A percentile compares a stretch with the other conserved stretches of the same genome.
Conservation (phyloP, 2,797 vertebrate genomes). For the Pelodytes ibericus region DNA sequence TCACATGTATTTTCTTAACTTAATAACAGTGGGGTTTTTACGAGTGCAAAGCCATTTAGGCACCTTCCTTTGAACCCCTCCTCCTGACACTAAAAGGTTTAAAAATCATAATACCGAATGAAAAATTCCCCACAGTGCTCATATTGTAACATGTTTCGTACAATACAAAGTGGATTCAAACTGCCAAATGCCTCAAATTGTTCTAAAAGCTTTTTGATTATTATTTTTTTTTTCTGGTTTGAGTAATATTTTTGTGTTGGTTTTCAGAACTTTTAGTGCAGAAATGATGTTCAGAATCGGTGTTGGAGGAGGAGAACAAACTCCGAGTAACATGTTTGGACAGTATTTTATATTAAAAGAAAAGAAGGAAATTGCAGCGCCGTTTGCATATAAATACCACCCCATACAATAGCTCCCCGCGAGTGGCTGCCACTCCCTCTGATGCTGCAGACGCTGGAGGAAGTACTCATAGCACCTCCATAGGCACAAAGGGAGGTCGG, state of each 20-base stretch:
- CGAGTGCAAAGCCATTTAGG: too few species aligned
- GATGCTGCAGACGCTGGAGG: too few species aligned
- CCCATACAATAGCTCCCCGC: too few species aligned
- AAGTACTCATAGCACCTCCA: too few species aligned
- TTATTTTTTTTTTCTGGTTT: slow-evolving; percentile 34
- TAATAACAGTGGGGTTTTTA: too few species aligned
- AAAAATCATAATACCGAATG: slow-evolving; percentile 9
- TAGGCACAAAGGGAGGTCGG: too few species aligned
- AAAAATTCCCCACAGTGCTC: slow-evolving; percentile 62
- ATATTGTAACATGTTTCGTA: slow-evolving; percentile 52
- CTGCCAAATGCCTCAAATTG: slow-evolving; percentile 43
- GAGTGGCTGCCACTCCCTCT: too few species aligned
- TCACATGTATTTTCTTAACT: too few species aligned
- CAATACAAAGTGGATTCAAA: slow-evolving; percentile 58
- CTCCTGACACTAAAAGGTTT: neutral
- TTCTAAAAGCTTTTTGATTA: slow-evolving; percentile 53
- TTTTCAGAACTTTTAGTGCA: neutral
- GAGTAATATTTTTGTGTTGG: neutral
- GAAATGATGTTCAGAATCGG: slow-evolving; percentile 10
- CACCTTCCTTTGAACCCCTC: too few species aligned
- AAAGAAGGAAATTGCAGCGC: neutral
- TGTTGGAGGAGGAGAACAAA: too few species aligned
- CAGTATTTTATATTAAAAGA: neutral
- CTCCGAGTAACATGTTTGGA: slow-evolving; percentile 19
- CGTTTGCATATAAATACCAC: too few species aligned